phyloP scores from a whole-genome alignment of 2,797 vertebrate genomes.

The Sebastes cheni region DNA sequence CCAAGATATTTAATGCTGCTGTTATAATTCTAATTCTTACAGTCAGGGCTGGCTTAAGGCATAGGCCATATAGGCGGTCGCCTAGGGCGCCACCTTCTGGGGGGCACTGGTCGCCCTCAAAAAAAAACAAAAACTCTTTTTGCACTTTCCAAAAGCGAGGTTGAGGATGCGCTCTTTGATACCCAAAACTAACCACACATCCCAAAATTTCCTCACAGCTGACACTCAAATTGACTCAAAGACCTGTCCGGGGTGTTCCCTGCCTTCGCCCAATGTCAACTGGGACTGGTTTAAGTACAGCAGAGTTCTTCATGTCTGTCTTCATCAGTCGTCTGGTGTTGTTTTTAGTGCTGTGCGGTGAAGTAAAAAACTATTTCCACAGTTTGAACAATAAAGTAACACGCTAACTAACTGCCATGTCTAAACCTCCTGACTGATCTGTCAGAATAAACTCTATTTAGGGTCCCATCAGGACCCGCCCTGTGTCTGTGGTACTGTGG shows the following conservation, averaged over 20 bases:
- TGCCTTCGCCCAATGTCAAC: too few relatives aligned
- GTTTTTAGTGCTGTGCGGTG: neutral
- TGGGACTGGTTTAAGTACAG: neutral
- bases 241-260: too few relatives aligned
- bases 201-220: neutral
- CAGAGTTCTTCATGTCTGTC: neutral
- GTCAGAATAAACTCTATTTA: neutral
- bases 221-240: neutral
- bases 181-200: neutral
- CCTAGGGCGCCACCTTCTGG: too few relatives aligned
- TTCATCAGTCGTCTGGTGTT: neutral
- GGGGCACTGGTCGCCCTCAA: too few relatives aligned
- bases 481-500: neutral
- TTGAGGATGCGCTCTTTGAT: neutral
- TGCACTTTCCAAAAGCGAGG: neutral
- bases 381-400: neutral
- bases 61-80: too few relatives aligned
- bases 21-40: too few relatives aligned
- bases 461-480: neutral
- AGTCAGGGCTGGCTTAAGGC: too few relatives aligned
- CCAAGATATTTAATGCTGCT: too few relatives aligned
- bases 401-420: neutral
- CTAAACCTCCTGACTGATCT: neutral
- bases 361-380: neutral
- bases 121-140: neutral